These are phyloP conservation scores for Clytia hemisphaerica DNA, from an alignment of 30 jellyfish, hydroid and myxozoan genomes.

Conservation along the genomic window DNA sequence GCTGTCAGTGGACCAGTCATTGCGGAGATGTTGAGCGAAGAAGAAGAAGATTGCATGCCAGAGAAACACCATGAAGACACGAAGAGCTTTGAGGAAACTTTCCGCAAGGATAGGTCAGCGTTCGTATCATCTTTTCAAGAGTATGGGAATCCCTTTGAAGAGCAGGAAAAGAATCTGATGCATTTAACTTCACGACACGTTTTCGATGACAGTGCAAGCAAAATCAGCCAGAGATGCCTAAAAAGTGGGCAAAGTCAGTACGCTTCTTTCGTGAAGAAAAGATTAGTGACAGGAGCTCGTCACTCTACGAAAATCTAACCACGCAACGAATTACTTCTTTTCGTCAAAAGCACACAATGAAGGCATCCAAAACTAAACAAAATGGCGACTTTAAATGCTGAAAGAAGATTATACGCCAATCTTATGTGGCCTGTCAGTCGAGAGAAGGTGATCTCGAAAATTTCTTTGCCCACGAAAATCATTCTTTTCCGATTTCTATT, in stretches of 20 bases:
- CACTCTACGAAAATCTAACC: constrained; percentile 2
- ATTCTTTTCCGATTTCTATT: too few species aligned
- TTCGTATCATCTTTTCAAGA: constrained; percentile 3
- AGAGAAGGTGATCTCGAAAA: constrained; percentile 19
- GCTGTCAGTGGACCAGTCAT: constrained; percentile 41
- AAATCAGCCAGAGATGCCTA: neutral
- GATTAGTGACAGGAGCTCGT: neutral
- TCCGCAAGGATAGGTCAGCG: constrained; percentile 6
- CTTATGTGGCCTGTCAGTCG: constrained; percentile 38
- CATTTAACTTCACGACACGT: neutral
- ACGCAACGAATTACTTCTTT: constrained; percentile 3
- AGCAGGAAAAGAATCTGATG: constrained; percentile 7
- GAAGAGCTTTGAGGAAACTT: neutral
- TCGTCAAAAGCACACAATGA: constrained; percentile 3
- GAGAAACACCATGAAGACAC: constrained; percentile 42
- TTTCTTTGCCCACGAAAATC: too few species aligned
- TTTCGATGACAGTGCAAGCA: neutral
- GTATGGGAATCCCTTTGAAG: constrained; percentile 47
- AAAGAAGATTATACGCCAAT: neutral
- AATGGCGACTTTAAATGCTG: constrained; percentile 4
- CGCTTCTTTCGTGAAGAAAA: neutral
- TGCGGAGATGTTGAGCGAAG: neutral
- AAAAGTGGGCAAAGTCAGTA: constrained; percentile 10
- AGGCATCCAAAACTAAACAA: constrained; percentile 13
- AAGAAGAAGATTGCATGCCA: neutral